These are phyloP conservation scores for Saccostrea glomerata DNA, from an alignment of 1,140 invertebrate genomes.

Conservation along the genomic window DNA sequence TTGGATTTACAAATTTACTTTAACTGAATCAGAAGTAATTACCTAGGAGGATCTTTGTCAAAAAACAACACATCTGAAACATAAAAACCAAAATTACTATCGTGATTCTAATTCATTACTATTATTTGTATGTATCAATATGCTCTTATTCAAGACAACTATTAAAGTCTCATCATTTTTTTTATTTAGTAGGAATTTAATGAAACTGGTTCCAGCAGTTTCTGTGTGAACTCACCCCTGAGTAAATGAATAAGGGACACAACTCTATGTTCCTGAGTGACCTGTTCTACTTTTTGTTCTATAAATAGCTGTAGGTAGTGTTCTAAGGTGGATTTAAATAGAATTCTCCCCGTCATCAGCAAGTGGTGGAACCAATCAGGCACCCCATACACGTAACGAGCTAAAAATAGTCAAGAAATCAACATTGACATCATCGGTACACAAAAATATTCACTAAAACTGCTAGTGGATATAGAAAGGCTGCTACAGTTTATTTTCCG, in stretches of 20 bases:
- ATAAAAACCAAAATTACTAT: not conserved
- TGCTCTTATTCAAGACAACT: no score
- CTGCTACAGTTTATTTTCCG: no score
- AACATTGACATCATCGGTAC: no score
- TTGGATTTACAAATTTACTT: not conserved
- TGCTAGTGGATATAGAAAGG: no score
- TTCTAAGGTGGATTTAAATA: constrained; percentile 75
- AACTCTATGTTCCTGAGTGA: constrained; percentile 80
- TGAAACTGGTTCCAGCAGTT: not conserved
- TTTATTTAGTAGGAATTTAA: not conserved
- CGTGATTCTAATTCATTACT: no score
- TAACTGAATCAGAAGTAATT: constrained; percentile 45
- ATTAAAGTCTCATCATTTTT: no score
- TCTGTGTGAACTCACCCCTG: constrained; percentile 77
- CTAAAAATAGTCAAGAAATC: constrained; percentile 72
- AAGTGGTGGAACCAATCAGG: constrained; percentile 80
- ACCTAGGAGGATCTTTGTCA: constrained; percentile 78
- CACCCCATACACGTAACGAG: constrained; percentile 81
- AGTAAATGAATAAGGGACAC: constrained; percentile 81
- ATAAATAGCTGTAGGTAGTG: constrained; percentile 76
- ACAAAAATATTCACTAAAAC: no score
- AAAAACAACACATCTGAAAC: constrained; percentile 79
- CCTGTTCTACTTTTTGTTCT: constrained; percentile 71
- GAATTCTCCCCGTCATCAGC: constrained; percentile 79
- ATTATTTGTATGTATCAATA: no score